Base-by-base conservation (phyloP, 2,888 invertebrate genomes). In the Amblyjoppa proteus region DNA sequence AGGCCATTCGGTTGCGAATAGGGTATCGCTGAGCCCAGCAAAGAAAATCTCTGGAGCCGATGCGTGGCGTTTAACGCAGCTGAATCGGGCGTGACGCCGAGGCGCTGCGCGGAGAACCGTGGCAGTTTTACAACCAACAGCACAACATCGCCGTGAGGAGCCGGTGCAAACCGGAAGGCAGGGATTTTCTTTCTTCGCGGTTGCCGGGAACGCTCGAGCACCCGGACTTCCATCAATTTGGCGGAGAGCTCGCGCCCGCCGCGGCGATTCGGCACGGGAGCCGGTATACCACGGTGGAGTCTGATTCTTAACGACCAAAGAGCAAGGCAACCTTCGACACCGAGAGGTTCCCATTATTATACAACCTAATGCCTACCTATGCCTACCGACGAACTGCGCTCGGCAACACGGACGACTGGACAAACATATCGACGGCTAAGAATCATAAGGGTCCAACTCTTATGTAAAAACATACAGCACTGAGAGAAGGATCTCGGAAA, bases 1-100 rank as follows among this genome's bases (percentile, higher is more conserved):
- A 89, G 88, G 88, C 91, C 91, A 91, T 93, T 93, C 92, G 90
- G 88, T 58, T 86, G 71, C 88, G 89, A 91, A 92, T 69, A 61
- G 45, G 51, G 51, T 68, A 74, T 74, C 73, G 68, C 34, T 64
- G 68, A 75, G 81, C 58, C 68, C 53, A 4, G 74, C 71, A 49
- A 51, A 75, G 69, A 69, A 83, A 82, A 73, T 68, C 41, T 58
- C 56, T 78, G 31, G 51, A 68, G 73, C 64, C 53, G 56, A 76
- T 58, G 61, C 61, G 61, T 11, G 70, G 71, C 66, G 66, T 78
- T 53, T 41, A 79, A 51, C 75, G n/a, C 74, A 64, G 70, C 70
- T 28, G 58, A 73, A 73, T 73, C 83, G 79, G 64, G 83, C 79
- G 83, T 83, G 75, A 83, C 79, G 75, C 53, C 70, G 75, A 83